Percentiles rank a stretch among this genome's conserved stretches.
phyloP scores from a whole-genome alignment of 2,797 vertebrate genomes.

The Oreonectes daqikongensis region DNA sequence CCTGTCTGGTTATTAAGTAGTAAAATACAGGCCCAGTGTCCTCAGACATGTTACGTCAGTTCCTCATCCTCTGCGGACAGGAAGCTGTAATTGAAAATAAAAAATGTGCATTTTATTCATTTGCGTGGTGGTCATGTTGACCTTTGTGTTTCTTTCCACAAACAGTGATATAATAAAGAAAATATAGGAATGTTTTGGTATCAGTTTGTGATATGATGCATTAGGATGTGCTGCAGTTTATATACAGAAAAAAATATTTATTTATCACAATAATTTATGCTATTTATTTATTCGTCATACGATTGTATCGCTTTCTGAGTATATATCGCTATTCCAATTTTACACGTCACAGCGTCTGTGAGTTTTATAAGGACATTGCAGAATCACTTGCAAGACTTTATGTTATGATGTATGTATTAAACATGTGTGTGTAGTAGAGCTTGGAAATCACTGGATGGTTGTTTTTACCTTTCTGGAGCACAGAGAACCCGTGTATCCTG shows the following conservation, averaged over 20 bases:
- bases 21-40: constrained; percentile 51
- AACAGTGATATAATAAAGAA: no score
- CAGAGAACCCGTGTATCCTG: constrained; percentile 62
- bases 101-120: background rate
- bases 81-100: constrained; percentile 61
- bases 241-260: no score
- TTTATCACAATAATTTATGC: no score
- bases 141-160: no score
- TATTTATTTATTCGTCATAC: no score
- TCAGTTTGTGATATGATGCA: no score
- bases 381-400: background rate
- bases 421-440: background rate
- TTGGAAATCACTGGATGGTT: background rate
- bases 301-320: background rate
- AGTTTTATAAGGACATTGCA: background rate
- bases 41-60: constrained; percentile 32
- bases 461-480: constrained; percentile 70
- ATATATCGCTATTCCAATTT: background rate
- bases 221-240: no score
- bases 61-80: constrained; percentile 64
- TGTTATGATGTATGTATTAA: background rate
- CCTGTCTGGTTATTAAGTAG: constrained; percentile 29
- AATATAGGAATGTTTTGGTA: no score
- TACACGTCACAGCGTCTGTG: background rate
- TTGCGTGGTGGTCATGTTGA: background rate